Conservation (phyloP, 2,113 vertebrate genomes). For the Suricata suricatta region DNA sequence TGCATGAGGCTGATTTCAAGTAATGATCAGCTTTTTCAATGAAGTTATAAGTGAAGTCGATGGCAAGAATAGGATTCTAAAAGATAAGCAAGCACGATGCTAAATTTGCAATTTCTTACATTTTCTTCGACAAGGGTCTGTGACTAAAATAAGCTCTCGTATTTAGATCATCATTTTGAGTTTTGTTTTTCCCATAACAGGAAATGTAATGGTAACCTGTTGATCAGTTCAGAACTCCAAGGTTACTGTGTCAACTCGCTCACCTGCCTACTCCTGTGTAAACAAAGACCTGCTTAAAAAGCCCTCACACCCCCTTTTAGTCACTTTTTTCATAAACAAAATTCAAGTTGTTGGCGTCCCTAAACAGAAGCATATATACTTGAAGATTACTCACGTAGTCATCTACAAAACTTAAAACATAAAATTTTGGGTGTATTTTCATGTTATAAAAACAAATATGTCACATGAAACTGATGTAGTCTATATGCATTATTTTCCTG, state of each 20-base stretch:
- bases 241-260: background rate
- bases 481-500: background rate
- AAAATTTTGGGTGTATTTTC: background rate
- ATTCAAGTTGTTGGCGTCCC: constrained; percentile 26
- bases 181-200: background rate
- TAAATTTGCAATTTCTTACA: background rate
- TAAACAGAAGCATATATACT: constrained; percentile 1
- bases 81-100: background rate
- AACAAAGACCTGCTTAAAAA: constrained; percentile 22
- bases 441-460: constrained; percentile 11
- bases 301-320: background rate
- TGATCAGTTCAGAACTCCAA: constrained; percentile 35
- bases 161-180: background rate
- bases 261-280: background rate
- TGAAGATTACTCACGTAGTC: background rate
- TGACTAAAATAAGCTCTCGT: background rate
- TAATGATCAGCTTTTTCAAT: background rate
- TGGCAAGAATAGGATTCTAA: background rate
- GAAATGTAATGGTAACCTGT: background rate
- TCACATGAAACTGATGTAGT: background rate
- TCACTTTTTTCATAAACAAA: constrained; percentile 31
- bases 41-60: background rate
- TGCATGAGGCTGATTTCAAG: background rate
- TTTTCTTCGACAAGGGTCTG: background rate
- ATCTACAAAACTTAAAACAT: background rate